A percentile compares a stretch with the other conserved stretches of the same genome.
These are phyloP conservation scores for Aplocera efformata DNA, from an alignment of 2,888 invertebrate species.

Conservation along the genomic window DNA sequence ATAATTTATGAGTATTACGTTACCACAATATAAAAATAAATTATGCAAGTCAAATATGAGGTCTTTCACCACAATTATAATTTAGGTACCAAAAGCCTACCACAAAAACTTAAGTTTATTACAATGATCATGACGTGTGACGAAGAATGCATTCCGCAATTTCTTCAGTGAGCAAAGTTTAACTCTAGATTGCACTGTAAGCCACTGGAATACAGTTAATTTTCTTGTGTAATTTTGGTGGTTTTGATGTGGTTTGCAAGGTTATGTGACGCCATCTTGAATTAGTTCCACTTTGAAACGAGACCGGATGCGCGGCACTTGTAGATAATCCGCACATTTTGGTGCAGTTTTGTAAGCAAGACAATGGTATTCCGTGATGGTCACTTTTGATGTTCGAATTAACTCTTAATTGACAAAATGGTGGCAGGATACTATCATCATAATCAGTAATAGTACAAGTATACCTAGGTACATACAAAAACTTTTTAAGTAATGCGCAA, in stretches of 20 bases:
- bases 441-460: no score
- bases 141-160: slow-evolving; percentile 47
- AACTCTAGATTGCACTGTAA: slow-evolving; percentile 10
- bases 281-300: slow-evolving; percentile 63
- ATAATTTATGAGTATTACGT: no score
- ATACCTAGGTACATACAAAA: no score
- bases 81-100: slow-evolving; percentile 12
- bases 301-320: slow-evolving; percentile 48
- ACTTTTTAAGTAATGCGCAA: no score
- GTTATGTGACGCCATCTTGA: slow-evolving; percentile 33
- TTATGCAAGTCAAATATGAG: background rate
- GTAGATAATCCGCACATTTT: slow-evolving; percentile 34
- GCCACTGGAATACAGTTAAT: background rate
- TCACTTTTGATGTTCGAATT: background rate
- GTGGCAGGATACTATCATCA: no score
- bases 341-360: slow-evolving; percentile 29
- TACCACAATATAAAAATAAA: background rate
- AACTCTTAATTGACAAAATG: no score
- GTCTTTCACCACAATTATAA: slow-evolving; percentile 9
- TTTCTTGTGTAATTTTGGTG: background rate
- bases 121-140: slow-evolving; percentile 43
- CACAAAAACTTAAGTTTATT: slow-evolving; percentile 17
- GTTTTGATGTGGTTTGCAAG: slow-evolving; percentile 26
- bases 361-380: slow-evolving; percentile 6
- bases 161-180: background rate